Conservation (phyloP, 2,797 vertebrate genomes). For the Neomorphus geoffroyi region DNA sequence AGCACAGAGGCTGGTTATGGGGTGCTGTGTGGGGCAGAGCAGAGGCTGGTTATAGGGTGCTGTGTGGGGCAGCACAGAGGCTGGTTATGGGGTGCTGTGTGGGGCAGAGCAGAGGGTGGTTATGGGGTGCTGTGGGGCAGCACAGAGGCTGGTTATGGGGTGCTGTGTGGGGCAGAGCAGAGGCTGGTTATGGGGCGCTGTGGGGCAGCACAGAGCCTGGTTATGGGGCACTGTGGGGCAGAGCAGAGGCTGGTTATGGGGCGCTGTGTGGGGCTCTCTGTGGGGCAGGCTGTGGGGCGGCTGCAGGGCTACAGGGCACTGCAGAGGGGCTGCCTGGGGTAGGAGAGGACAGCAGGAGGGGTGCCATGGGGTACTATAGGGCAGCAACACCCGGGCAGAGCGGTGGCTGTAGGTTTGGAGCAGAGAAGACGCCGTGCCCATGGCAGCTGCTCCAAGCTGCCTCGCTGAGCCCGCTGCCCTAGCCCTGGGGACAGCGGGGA, state of each 20-base stretch:
- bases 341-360: not conserved
- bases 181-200: not conserved
- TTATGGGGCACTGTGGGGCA: not conserved
- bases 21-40: not conserved
- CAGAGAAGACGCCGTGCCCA: rapidly evolving
- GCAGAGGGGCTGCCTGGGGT: not conserved
- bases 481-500: not conserved
- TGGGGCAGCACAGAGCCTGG: no score
- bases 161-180: not conserved
- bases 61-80: no score
- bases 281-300: not conserved
- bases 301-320: not conserved
- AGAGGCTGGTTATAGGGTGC: no score
- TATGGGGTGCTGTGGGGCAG: not conserved
- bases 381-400: not conserved
- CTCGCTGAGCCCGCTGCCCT: not conserved
- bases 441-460: not conserved
- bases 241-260: no score
- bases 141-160: no score
- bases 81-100: no score
- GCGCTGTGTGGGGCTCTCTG: not conserved
- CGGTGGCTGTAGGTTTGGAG: not conserved
- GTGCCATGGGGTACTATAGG: not conserved
- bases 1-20: no score
- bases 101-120: not conserved